phyloP scores from a whole-genome alignment of 1,140 invertebrate species.

The Musca vetustissima region DNA sequence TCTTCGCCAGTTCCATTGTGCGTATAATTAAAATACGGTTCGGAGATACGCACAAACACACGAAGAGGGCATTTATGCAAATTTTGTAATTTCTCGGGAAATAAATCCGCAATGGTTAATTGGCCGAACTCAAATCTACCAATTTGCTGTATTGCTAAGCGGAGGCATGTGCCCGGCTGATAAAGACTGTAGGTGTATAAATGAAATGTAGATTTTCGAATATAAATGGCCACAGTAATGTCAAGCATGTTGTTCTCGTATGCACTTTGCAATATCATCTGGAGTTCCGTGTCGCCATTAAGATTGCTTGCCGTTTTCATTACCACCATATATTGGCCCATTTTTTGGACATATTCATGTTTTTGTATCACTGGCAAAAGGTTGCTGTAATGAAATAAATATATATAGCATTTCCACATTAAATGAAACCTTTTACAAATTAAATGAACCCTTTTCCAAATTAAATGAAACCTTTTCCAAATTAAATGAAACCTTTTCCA shows the following conservation, averaged over 20 bases:
- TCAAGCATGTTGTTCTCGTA: neutral
- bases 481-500: too few species aligned
- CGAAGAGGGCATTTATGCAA: neutral
- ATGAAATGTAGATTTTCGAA: neutral
- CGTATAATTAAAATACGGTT: too few species aligned
- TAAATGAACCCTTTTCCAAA: too few species aligned
- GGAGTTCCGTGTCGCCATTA: neutral
- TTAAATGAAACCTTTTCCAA: too few species aligned
- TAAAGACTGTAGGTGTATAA: neutral
- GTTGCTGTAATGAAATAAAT: neutral
- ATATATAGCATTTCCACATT: too few species aligned
- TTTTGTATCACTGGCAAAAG: neutral
- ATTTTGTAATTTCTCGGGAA: conserved; percentile 4
- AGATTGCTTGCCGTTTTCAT: too few species aligned
- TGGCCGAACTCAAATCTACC: neutral
- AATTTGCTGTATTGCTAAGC: neutral
- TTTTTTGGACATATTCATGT: neutral
- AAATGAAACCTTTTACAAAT: too few species aligned
- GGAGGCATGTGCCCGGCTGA: neutral
- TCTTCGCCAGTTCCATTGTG: neutral
- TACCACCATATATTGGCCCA: conserved; percentile 5
- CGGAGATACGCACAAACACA: too few species aligned
- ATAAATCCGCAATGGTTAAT: neutral
- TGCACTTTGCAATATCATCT: neutral
- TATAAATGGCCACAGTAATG: neutral